Conservation (phyloP, 2,113 vertebrate species). For the Sorex fumeus region DNA sequence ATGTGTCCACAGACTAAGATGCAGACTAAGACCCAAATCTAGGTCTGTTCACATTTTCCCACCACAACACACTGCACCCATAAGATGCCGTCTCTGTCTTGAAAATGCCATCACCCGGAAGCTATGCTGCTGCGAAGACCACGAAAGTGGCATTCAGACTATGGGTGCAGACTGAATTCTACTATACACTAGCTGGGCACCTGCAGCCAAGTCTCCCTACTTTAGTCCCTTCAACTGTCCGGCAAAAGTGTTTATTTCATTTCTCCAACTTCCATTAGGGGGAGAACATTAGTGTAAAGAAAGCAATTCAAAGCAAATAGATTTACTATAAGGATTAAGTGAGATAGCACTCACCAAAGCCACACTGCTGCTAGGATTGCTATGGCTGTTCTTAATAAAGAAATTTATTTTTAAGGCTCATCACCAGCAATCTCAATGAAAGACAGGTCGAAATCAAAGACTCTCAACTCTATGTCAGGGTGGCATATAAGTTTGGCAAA, state of each 20-base stretch:
- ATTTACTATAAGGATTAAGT: background rate
- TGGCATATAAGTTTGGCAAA: background rate
- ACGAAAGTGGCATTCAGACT: background rate
- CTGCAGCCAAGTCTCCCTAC: background rate
- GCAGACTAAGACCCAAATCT: background rate
- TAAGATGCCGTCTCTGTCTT: background rate
- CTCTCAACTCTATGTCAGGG: background rate
- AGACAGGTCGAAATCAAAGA: background rate
- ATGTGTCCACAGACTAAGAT: background rate
- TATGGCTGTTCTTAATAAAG: background rate
- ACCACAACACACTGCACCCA: accelerated
- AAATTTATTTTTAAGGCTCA: conserved; percentile 5
- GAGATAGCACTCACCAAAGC: background rate
- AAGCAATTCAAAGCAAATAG: background rate
- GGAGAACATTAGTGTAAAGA: background rate
- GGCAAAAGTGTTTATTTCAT: background rate
- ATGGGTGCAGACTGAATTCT: no score
- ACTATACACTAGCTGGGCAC: background rate
- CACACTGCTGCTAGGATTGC: background rate
- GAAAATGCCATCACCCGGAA: background rate
- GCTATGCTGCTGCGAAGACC: background rate
- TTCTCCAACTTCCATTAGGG: background rate
- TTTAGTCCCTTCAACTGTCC: no score
- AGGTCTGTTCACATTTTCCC: background rate
- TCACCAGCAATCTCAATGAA: background rate